Evolutionary conservation across 2,113 vertebrate genomes (phyloP), one percentile per base, ranked within the genome.

Genomic region (Conger conger): DNA sequence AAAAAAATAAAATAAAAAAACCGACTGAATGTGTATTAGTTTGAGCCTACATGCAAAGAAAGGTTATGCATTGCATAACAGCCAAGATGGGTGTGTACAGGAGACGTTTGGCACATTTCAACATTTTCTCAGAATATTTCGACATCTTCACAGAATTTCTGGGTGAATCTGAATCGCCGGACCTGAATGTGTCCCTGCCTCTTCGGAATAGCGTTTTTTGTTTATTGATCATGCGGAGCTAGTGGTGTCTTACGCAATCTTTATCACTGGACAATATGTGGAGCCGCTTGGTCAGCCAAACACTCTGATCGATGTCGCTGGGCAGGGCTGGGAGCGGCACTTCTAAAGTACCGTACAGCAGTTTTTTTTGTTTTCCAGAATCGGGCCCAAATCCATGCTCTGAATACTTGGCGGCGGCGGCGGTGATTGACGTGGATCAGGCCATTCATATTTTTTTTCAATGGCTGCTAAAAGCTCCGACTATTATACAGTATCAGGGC

Each of bases 21-120:
- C 45, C 90, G 93, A 93, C 92, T 88, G 86, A 92, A 89, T 68
- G 93, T 90, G 93, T 94, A 88, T 86, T 87, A 11, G 94, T 93
- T 68, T 79, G 85, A 91, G 90, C 92, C 40, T 9, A 9, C 1
- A 87, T n/a, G 60, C 87, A 86, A 88, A 92, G 88, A 40, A 13
- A 79, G 54, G 36, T 50, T n/a, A 36, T 82, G 87, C 63, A 73
- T 33, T 91, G 53, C 84, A 35, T 91, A 88, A 89, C 4, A 0
- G 40, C 37, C 23, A 6, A 27, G 77, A 73, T 18, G 23, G 76
- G 86, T 83, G 68, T 20, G 27, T n/a, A n/a, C n/a, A 7, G 23
- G n/a, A n/a, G 27, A 68, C 20, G 17, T 68, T 0, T 0, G 60
- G 13, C 54, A 57, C 13, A 18, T 63, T 63, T 13, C n/a, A n/a